Evolutionary conservation across 2,888 invertebrate genomes (phyloP), one percentile per base, ranked within the genome.

Genomic region (Salpingus planirostris): DNA sequence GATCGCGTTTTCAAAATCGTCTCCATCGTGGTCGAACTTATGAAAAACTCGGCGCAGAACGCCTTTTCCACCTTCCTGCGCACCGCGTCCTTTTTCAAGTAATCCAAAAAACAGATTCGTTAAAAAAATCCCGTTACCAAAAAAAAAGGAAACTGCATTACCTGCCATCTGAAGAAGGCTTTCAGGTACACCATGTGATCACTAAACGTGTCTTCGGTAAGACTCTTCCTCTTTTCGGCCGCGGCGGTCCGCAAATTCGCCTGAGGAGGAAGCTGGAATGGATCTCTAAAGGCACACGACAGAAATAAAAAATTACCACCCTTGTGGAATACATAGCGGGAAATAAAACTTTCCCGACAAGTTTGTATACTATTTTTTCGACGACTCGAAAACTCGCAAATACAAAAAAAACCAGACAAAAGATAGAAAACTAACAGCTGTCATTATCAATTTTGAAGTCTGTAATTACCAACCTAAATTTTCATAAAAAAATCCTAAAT

Each of bases 161-260:
- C 72, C 63, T 74, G 60, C 62, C 62, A 65, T 29, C 63, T 71
- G 51, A 80, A 84, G 62, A 90, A 91, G 0, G 86, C 81, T 36
- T 85, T 66, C 2, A 97, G 63, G 29, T 92, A 67, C 3, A 82
- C 78, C 76, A 93, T 79, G 55, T 96, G 95, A 60, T 98, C 97
- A 43, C 93, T 95, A 51, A 73, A 79, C 4, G 84, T 78, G 13
- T 79, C 78, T 0, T 78, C 76, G 0, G 86, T 75, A 42, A 93
- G 78, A 31, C 77, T 74, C 42, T 77, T 78, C 11, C 85, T 70
- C 5, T 67, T 69, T 2, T 73, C 68, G 26, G 67, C 57, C 10
- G 80, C 78, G 0, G 76, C 74, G 18, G 70, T 64, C 56, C 74
- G 76, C 47, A 81, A 70, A 31, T 73, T 70, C 10, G 76, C 74